Conservation (phyloP, 2,888 invertebrate genomes). For the Lochmaea crataegi region DNA sequence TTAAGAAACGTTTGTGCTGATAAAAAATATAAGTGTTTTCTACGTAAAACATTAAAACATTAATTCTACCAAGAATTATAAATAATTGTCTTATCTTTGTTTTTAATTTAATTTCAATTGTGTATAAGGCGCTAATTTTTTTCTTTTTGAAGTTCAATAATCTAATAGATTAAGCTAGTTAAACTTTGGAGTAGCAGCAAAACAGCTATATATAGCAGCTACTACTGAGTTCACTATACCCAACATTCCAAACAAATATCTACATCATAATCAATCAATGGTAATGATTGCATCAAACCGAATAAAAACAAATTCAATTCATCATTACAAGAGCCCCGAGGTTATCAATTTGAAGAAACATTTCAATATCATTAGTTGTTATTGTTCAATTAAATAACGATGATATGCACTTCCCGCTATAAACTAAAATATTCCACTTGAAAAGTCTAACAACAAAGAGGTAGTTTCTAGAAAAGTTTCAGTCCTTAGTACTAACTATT, state of each 20-base stretch:
- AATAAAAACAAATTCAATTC: conserved; percentile 29
- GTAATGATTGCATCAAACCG: conserved; percentile 35
- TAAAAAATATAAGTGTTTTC: too few species aligned
- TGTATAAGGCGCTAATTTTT: conserved; percentile 9
- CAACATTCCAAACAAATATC: conserved; percentile 33
- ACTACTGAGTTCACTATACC: conserved; percentile 31
- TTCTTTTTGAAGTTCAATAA: conserved; percentile 30
- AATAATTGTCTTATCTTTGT: neutral
- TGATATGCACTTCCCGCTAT: conserved; percentile 6
- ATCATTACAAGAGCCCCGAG: conserved; percentile 25
- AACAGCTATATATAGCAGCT: conserved; percentile 25
- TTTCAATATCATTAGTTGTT: conserved; percentile 33
- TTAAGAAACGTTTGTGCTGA: too few species aligned
- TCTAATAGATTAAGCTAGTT: conserved; percentile 18
- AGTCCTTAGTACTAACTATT: too few species aligned
- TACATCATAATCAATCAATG: conserved; percentile 35
- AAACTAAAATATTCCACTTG: neutral
- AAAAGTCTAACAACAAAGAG: neutral
- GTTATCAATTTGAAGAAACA: conserved; percentile 34
- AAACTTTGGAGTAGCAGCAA: conserved; percentile 17
- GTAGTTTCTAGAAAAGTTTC: too few species aligned
- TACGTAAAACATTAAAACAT: neutral
- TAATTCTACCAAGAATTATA: neutral
- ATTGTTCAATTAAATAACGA: conserved; percentile 24
- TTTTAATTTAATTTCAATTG: neutral